phyloP scores from a whole-genome alignment of 2,113 vertebrate genomes.

The Rhadina sibilatrix region DNA sequence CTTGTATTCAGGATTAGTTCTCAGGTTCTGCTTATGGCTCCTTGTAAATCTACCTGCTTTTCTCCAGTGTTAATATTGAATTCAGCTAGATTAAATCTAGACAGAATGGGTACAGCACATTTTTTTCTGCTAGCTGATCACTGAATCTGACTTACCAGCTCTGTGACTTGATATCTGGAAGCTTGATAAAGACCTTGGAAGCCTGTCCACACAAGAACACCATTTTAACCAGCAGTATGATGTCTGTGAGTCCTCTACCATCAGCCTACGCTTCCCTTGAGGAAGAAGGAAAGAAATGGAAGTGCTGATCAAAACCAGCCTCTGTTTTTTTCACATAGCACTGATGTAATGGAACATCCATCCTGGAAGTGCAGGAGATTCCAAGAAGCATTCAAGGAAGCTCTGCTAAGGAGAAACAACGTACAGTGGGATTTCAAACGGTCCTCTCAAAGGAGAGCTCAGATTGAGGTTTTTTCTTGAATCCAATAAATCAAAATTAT shows the following conservation, averaged over 20 bases:
- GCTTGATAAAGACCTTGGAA: not conserved
- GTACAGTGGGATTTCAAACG: not conserved
- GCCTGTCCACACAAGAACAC: not conserved
- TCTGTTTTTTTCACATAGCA: not conserved
- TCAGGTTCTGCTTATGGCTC: not conserved
- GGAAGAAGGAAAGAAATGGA: not conserved
- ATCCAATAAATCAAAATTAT: not conserved
- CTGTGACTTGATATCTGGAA: not conserved
- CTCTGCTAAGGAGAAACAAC: not conserved
- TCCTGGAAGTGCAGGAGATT: not conserved
- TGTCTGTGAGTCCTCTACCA: not conserved
- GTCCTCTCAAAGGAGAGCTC: not conserved
- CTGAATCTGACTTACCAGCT: not conserved
- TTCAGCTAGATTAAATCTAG: not conserved
- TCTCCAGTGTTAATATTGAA: not conserved
- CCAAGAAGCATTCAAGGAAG: not conserved
- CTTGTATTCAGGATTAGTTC: not conserved
- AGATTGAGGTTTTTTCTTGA: not conserved
- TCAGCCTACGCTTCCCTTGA: fast-evolving
- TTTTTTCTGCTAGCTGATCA: not conserved
- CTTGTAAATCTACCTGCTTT: not conserved
- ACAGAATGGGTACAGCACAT: not conserved
- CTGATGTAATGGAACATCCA: not conserved
- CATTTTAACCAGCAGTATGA: not conserved
- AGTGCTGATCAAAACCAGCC: not conserved